Percentiles rank a stretch among this genome's conserved stretches.
Evolutionary conservation across 2,888 invertebrate species (phyloP).

Genomic region (Dasysyrphus tricinctus): DNA sequence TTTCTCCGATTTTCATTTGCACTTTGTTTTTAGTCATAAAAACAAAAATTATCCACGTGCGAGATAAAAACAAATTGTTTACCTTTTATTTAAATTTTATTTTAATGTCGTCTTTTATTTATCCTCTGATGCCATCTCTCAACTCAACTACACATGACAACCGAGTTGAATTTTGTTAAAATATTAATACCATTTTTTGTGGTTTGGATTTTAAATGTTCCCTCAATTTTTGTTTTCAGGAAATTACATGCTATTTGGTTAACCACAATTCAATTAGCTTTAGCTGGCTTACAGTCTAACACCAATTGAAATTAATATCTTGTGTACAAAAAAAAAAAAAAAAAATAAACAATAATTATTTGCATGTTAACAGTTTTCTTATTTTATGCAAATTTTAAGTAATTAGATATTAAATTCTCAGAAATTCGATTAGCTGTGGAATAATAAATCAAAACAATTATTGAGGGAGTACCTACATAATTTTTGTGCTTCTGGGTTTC

Average conservation of each 20-base stretch:
- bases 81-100: neutral
- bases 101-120: neutral
- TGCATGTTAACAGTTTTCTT: neutral
- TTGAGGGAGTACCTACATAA: too few species aligned
- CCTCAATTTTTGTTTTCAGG: constrained; percentile 1
- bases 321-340: neutral
- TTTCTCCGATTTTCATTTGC: too few species aligned
- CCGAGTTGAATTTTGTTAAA: neutral
- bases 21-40: too few species aligned
- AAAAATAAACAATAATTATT: neutral
- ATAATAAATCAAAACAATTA: neutral
- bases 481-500: too few species aligned
- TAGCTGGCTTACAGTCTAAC: neutral
- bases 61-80: neutral
- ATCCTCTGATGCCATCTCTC: neutral
- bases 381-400: constrained; percentile 1
- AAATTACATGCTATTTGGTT: constrained; percentile 32
- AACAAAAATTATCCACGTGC: neutral
- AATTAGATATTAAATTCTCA: neutral
- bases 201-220: neutral
- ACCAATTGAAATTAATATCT: constrained; percentile 13
- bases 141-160: neutral
- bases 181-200: neutral
- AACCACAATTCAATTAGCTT: constrained; percentile 30
- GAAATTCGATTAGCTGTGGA: neutral